A percentile compares a stretch with the other conserved stretches of the same genome.
Evolutionary conservation across 1,140 invertebrate genomes (phyloP).

Genomic region (Drosophila ogumai): DNA sequence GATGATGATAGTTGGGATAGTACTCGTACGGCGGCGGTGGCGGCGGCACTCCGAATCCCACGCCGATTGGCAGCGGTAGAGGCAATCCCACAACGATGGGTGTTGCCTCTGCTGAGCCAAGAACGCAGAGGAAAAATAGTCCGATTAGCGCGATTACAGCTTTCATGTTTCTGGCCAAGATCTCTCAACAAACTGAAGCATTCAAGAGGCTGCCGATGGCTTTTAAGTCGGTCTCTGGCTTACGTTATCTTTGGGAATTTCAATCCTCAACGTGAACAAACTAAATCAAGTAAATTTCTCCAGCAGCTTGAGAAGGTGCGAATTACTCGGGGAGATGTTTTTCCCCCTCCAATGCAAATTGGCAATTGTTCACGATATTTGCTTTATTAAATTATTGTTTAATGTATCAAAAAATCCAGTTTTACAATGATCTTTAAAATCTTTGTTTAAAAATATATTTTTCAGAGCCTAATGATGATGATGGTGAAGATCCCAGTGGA

Average conservation of each 20-base stretch:
- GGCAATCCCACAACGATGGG: conserved; percentile 23
- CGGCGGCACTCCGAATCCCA: conserved; percentile 29
- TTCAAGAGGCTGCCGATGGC: not conserved
- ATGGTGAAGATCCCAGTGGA: conserved; percentile 1
- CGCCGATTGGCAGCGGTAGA: conserved; percentile 19
- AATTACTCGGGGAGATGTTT: conserved; percentile 47
- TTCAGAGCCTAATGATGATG: conserved; percentile 4
- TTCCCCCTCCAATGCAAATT: conserved; percentile 40
- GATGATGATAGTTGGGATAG: conserved; percentile 23
- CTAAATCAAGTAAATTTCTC: conserved; percentile 26
- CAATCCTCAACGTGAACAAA: conserved; percentile 14
- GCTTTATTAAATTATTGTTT: conserved; percentile 31
- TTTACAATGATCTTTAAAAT: too few relatives aligned
- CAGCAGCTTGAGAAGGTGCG: conserved; percentile 15
- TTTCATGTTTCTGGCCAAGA: conserved; percentile 34
- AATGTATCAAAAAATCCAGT: not conserved
- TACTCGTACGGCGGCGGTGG: conserved; percentile 14
- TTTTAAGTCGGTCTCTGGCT: conserved; percentile 14
- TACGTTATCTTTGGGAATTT: conserved; percentile 22
- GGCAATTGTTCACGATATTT: conserved; percentile 44
- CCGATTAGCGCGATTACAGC: conserved; percentile 27
- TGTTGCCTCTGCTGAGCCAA: conserved; percentile 1
- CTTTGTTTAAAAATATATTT: not conserved
- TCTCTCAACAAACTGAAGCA: conserved; percentile 15
- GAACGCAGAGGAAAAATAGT: conserved; percentile 12